Conservation (phyloP, 2,888 invertebrate species). For the Noctua comes region DNA sequence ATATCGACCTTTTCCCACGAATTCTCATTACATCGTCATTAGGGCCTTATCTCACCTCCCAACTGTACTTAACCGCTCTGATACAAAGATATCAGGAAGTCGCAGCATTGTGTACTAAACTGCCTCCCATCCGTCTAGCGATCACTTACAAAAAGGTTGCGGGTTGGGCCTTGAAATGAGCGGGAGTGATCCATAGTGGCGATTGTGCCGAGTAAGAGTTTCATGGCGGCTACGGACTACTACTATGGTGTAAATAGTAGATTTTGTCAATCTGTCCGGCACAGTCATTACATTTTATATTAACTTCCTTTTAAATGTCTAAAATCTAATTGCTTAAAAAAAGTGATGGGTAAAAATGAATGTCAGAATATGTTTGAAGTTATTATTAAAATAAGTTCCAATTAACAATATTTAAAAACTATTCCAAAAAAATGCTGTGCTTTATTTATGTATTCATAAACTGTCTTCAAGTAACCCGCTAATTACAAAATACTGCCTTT, state of each 20-base stretch:
- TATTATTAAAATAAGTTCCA: too few relatives aligned
- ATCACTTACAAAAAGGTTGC: constrained; percentile 69
- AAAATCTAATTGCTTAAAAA: background rate
- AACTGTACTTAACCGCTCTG: constrained; percentile 68
- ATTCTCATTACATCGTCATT: constrained; percentile 66
- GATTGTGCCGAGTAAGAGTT: background rate
- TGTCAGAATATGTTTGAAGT: background rate
- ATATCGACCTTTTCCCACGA: constrained; percentile 65
- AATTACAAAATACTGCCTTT: background rate
- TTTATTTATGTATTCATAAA: background rate
- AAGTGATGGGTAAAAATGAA: background rate
- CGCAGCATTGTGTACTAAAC: constrained; percentile 76
- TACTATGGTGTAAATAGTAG: background rate
- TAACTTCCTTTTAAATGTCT: background rate
- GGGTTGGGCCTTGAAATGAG: constrained; percentile 50
- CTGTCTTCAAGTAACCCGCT: background rate
- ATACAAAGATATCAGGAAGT: constrained; percentile 71
- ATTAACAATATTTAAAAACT: background rate
- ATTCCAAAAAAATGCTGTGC: background rate
- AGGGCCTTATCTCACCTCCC: constrained; percentile 70
- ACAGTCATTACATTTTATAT: background rate
- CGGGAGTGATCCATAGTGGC: constrained; percentile 11
- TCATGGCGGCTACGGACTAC: too few relatives aligned
- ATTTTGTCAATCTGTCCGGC: background rate
- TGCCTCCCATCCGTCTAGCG: constrained; percentile 73